phyloP scores from a whole-genome alignment of 1,140 invertebrate species.

The Cyrtorhinus lividipennis region DNA sequence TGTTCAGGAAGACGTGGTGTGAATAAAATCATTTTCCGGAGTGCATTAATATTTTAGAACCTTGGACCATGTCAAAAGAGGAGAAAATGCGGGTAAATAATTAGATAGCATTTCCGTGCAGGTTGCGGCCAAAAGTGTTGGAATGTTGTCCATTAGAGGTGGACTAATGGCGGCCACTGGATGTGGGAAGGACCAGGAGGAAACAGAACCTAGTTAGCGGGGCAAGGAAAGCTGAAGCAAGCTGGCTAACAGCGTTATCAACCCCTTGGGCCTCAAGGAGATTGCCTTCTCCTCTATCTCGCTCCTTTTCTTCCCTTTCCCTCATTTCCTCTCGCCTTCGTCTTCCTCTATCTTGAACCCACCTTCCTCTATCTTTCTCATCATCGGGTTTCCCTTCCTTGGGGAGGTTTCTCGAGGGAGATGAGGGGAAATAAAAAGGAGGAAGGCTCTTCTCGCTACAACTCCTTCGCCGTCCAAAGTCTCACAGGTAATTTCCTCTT shows the following conservation, averaged over 20 bases:
- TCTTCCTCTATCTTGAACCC: too few relatives aligned
- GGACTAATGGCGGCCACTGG: background rate
- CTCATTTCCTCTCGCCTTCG: background rate
- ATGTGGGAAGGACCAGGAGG: background rate
- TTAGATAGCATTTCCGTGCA: too few relatives aligned
- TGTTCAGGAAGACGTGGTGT: too few relatives aligned
- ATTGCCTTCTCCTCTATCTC: constrained; percentile 1
- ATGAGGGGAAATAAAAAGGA: too few relatives aligned
- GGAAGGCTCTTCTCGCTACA: too few relatives aligned
- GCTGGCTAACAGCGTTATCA: constrained; percentile 4
- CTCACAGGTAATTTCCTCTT: constrained; percentile 15
- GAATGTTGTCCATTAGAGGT: constrained; percentile 7
- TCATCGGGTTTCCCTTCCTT: background rate
- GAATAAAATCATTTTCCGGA: too few relatives aligned
- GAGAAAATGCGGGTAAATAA: too few relatives aligned
- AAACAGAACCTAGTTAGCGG: constrained; percentile 7
- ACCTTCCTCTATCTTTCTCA: background rate
- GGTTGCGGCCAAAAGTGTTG: background rate
- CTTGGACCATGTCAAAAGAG: too few relatives aligned
- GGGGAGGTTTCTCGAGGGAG: background rate
- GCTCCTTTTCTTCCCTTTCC: background rate
- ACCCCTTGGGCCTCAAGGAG: constrained; percentile 10
- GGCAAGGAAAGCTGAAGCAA: constrained; percentile 1
- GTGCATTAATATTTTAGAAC: too few relatives aligned
- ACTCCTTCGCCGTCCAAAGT: constrained; percentile 9